Evolutionary conservation across 37 sponge, comb jelly and placozoan genomes (phyloP).

Genomic region (Oopsacas minuta): DNA sequence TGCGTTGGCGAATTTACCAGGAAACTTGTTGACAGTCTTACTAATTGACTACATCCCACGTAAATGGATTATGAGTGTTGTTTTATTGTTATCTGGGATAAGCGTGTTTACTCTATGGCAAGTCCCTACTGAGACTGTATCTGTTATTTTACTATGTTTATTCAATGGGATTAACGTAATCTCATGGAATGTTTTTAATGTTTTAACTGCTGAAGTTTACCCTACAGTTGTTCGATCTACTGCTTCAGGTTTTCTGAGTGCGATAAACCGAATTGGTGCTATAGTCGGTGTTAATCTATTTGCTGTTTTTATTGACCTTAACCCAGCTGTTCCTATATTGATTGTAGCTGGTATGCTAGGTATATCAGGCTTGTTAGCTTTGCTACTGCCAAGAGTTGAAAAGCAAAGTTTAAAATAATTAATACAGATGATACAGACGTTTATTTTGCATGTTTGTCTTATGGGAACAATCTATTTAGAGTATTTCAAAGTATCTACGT

Average conservation of each 20-base stretch:
- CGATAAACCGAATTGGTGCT: conserved; percentile 40
- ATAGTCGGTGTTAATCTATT: conserved; percentile 47
- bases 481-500: no score
- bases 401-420: conserved; percentile 1
- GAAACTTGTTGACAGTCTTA: conserved; percentile 12
- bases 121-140: conserved; percentile 32
- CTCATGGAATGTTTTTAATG: conserved; percentile 72
- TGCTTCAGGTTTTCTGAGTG: conserved; percentile 53
- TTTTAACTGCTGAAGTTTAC: conserved; percentile 32
- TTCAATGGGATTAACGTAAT: conserved; percentile 52
- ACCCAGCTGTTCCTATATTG: conserved; percentile 38
- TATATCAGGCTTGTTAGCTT: neutral
- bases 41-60: conserved; percentile 2
- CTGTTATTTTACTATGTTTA: conserved; percentile 49
- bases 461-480: no score
- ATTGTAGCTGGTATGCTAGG: conserved; percentile 40
- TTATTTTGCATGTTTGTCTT: no score
- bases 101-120: conserved; percentile 57
- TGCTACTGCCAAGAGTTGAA: conserved; percentile 1
- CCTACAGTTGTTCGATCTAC: conserved; percentile 53
- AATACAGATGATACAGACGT: no score
- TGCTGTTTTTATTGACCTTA: conserved; percentile 27
- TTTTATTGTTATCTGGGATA: conserved; percentile 38
- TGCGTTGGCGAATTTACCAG: neutral
- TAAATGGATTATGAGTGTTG: conserved; percentile 23